phyloP scores from a whole-genome alignment of 2,888 invertebrate genomes.

The Noctua fimbriata region DNA sequence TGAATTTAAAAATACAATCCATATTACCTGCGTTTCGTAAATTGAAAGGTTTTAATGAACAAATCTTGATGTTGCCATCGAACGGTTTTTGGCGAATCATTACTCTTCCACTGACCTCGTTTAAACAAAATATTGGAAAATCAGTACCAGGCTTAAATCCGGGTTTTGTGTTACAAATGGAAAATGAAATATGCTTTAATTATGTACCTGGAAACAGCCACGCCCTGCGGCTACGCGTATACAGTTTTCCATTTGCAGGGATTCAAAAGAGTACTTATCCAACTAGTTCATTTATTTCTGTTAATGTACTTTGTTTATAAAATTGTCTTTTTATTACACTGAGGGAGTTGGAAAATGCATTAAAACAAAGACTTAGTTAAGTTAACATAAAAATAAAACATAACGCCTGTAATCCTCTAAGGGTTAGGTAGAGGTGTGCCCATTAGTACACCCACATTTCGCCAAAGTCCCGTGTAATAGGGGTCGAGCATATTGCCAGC shows the following conservation, averaged over 20 bases:
- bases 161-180: slow-evolving; percentile 48
- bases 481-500: too few species aligned
- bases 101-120: slow-evolving; percentile 28
- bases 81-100: slow-evolving; percentile 49
- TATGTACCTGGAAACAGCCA: slow-evolving; percentile 20
- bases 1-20: slow-evolving; percentile 27
- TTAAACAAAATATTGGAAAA: slow-evolving; percentile 56
- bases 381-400: too few species aligned
- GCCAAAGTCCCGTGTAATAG: too few species aligned
- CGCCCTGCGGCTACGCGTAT: slow-evolving; percentile 20
- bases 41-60: slow-evolving; percentile 55
- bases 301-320: neutral
- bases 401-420: too few species aligned
- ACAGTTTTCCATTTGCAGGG: slow-evolving; percentile 12
- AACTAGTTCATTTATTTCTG: neutral
- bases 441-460: too few species aligned
- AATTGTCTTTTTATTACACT: neutral
- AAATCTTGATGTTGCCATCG: slow-evolving; percentile 35
- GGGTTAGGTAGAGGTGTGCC: too few species aligned
- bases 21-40: slow-evolving; percentile 28
- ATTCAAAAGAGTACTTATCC: neutral
- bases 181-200: slow-evolving; percentile 52
- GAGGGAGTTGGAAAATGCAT: neutral
- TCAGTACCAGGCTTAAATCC: slow-evolving; percentile 24
- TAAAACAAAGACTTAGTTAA: neutral